Conservation (phyloP, 2,888 invertebrate genomes). For the Erebia palarica region DNA sequence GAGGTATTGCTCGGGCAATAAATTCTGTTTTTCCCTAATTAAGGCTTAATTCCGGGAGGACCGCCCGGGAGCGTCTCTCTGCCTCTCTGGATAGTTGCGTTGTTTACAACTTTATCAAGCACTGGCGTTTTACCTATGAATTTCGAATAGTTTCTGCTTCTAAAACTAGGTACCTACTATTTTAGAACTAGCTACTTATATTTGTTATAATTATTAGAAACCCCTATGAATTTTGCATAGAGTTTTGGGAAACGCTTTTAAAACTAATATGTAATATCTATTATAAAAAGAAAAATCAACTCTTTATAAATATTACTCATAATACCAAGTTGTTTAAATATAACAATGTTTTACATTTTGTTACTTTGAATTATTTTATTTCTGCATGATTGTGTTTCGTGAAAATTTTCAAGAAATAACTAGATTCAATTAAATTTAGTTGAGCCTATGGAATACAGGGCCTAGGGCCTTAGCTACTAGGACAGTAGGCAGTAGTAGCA, state of each 20-base stretch:
- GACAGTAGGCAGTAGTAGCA: conserved; percentile 56
- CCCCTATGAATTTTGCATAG: no score
- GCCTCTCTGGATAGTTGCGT: conserved; percentile 35
- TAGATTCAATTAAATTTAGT: no score
- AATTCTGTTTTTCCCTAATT: conserved; percentile 81
- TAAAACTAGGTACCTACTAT: neutral
- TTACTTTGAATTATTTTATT: no score
- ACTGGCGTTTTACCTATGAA: conserved; percentile 18
- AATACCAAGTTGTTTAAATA: no score
- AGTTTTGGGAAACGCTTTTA: no score
- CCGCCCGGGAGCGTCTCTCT: conserved; percentile 38
- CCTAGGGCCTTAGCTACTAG: conserved; percentile 6
- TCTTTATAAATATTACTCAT: no score
- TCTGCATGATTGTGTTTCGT: no score
- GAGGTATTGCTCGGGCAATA: conserved; percentile 68
- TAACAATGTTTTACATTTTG: no score
- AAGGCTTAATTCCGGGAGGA: conserved; percentile 67
- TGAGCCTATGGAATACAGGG: neutral
- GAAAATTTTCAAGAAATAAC: no score
- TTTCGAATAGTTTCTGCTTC: conserved; percentile 20
- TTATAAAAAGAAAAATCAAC: no score
- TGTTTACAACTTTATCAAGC: conserved; percentile 43
- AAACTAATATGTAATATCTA: no score
- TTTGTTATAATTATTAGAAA: neutral
- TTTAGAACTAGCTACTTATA: neutral